Percentiles rank a stretch among this genome's conserved stretches.
Evolutionary conservation across 2,797 vertebrate species (phyloP).

Genomic region (Crocodylus rhombifer): DNA sequence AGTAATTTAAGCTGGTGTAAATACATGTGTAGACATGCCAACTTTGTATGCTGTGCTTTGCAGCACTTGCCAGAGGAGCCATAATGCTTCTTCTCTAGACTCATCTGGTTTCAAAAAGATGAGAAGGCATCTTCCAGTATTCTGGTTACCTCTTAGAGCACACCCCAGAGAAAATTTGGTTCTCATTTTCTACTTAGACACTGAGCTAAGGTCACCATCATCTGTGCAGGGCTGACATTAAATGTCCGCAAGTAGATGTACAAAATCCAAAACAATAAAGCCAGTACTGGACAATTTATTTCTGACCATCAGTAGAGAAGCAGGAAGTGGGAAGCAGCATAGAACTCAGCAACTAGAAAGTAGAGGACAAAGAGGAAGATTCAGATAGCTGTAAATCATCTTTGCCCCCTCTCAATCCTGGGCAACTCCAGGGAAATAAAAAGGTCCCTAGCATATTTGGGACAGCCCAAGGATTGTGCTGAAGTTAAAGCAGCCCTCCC

Average conservation of each 20-base stretch:
- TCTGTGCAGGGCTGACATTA: neutral
- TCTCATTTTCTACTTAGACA: neutral
- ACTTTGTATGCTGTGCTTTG: neutral
- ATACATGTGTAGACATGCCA: no score
- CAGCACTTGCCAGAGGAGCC: neutral
- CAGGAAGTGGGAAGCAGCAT: neutral
- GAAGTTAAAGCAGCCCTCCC: no score
- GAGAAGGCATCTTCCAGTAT: neutral
- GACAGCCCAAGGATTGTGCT: neutral
- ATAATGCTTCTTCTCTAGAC: neutral
- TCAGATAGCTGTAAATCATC: neutral
- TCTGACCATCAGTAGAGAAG: neutral
- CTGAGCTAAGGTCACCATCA: neutral
- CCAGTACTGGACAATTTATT: neutral
- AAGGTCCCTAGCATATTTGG: neutral
- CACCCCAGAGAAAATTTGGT: accelerated
- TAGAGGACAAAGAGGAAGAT: neutral
- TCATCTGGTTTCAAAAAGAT: neutral
- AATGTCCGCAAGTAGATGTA: neutral
- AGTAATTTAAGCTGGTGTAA: no score
- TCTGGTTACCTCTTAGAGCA: neutral
- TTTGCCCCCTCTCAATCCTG: neutral
- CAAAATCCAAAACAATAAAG: neutral
- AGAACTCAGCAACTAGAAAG: neutral
- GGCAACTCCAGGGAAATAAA: neutral